Evolutionary conservation across 2,113 vertebrate genomes (phyloP).

Genomic region (Cnemophilus loriae): DNA sequence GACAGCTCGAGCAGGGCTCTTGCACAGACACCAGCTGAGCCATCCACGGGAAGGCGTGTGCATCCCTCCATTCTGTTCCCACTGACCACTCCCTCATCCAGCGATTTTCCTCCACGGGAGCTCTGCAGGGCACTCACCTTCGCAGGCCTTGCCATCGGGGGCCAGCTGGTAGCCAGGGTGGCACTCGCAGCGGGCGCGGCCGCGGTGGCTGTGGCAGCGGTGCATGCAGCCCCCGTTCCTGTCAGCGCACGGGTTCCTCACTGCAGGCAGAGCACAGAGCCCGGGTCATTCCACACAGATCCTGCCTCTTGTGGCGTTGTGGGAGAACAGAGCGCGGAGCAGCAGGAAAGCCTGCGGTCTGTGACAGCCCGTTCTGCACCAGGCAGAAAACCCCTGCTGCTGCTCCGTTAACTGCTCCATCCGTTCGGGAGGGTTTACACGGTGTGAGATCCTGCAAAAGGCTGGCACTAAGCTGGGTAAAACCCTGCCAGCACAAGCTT

Average conservation of each 20-base stretch:
- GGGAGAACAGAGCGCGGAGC: not conserved
- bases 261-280: constrained; percentile 41
- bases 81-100: fast-evolving
- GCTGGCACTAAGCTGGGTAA: not conserved
- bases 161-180: constrained; percentile 78
- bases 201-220: not conserved
- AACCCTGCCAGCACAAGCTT: not conserved
- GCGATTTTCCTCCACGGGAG: fast-evolving
- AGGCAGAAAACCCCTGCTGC: not conserved
- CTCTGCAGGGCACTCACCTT: constrained; percentile 68
- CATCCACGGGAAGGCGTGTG: fast-evolving
- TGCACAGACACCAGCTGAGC: fast-evolving
- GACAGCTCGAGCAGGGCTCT: not conserved
- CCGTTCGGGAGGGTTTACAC: not conserved
- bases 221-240: constrained; percentile 85
- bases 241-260: constrained; percentile 76
- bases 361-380: not conserved
- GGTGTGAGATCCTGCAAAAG: not conserved
- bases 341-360: fast-evolving
- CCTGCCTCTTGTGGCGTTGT: fast-evolving
- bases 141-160: constrained; percentile 76
- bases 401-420: not conserved
- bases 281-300: fast-evolving
- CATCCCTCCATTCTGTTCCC: fast-evolving
- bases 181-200: constrained; percentile 77